phyloP scores from a whole-genome alignment of 2,888 invertebrate species.

The Diaphora mendica region DNA sequence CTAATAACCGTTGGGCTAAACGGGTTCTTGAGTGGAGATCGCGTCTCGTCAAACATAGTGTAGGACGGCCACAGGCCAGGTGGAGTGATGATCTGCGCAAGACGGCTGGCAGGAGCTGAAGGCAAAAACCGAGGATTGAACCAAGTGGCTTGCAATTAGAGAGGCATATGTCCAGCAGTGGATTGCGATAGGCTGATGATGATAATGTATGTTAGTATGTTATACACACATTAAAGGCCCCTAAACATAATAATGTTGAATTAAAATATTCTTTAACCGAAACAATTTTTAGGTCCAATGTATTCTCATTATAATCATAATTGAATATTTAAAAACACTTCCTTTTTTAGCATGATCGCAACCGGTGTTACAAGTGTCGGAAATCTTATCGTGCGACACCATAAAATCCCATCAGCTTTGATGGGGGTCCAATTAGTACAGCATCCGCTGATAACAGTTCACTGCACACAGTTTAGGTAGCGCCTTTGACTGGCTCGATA shows the following conservation, averaged over 20 bases:
- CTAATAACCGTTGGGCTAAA: no score
- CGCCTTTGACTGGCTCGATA: constrained; percentile 54
- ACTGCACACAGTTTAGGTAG: constrained; percentile 63
- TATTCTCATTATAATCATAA: neutral
- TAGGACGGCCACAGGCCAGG: no score
- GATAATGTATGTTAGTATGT: no score
- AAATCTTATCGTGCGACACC: constrained; percentile 47
- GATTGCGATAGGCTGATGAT: no score
- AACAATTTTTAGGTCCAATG: neutral
- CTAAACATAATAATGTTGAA: neutral
- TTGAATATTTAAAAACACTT: neutral
- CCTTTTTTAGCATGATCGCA: constrained; percentile 22
- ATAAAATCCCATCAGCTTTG: constrained; percentile 45
- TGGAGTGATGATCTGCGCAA: no score
- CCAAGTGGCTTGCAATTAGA: no score
- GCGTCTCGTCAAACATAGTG: no score
- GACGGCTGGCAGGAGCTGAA: no score
- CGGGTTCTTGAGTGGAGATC: no score
- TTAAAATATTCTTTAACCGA: neutral
- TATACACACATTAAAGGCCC: neutral
- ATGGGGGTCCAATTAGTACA: constrained; percentile 74
- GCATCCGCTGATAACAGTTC: constrained; percentile 66
- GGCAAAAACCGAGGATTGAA: no score
- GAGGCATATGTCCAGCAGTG: no score
- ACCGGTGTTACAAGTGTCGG: constrained; percentile 41